These are phyloP conservation scores for Mactromeris polynyma DNA, from an alignment of 2,888 invertebrate genomes.

Conservation along the genomic window DNA sequence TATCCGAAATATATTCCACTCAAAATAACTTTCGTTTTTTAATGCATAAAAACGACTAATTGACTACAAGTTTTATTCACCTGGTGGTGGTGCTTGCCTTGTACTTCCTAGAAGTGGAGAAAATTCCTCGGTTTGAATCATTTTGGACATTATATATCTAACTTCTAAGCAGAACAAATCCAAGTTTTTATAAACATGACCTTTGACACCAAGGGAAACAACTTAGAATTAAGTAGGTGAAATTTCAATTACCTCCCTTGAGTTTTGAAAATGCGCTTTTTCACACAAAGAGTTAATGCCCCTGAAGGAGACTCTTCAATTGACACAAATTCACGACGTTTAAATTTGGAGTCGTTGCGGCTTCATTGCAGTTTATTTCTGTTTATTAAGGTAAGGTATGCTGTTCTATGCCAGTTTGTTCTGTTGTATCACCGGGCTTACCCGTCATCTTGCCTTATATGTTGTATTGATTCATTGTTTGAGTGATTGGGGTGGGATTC, in stretches of 20 bases:
- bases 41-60: not conserved
- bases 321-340: not conserved
- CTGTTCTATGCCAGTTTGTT: not conserved
- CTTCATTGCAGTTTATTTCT: not conserved
- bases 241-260: not conserved
- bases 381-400: not conserved
- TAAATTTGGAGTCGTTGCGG: not conserved
- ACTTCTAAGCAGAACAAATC: not conserved
- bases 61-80: not conserved
- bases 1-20: not conserved
- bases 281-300: not conserved
- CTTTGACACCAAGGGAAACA: constrained; percentile 31
- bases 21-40: not conserved
- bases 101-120: constrained; percentile 25
- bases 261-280: too few relatives aligned
- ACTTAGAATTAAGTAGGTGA: not conserved
- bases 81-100: not conserved
- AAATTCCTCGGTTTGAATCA: constrained; percentile 28
- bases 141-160: constrained; percentile 22
- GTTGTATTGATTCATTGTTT: too few relatives aligned
- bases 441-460: not conserved
- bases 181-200: constrained; percentile 14
- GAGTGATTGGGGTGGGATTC: too few relatives aligned
- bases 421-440: not conserved
- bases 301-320: not conserved